Conservation (phyloP, 1,140 invertebrate genomes). For the Gyrodactylus salaris region DNA sequence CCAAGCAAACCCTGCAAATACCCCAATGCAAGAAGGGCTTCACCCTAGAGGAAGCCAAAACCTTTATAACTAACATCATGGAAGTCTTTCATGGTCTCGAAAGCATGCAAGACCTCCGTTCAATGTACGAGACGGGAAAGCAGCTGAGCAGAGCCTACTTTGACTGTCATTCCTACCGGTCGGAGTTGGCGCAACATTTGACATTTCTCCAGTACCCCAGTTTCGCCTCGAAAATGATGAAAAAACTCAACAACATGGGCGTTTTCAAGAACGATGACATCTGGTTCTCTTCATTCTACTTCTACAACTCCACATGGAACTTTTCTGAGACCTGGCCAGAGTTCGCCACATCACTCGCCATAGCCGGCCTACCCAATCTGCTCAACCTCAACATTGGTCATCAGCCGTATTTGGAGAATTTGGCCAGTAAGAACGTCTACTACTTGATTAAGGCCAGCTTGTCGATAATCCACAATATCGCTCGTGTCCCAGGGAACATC, state of each 20-base stretch:
- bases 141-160: slow-evolving; percentile 2
- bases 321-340: slow-evolving; percentile 14
- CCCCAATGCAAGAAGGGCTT: slow-evolving; percentile 1
- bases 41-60: not conserved
- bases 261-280: slow-evolving; percentile 17
- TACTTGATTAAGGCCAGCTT: slow-evolving; percentile 16
- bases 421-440: slow-evolving; percentile 16
- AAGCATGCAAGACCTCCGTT: not conserved
- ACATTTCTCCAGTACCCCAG: slow-evolving; percentile 9
- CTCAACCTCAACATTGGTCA: slow-evolving; percentile 15
- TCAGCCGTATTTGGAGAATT: slow-evolving; percentile 14
- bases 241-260: slow-evolving; percentile 14
- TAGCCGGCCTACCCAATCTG: slow-evolving; percentile 13
- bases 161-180: not conserved
- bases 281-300: slow-evolving; percentile 17
- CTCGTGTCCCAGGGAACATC: not conserved
- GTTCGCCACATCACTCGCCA: slow-evolving; percentile 14
- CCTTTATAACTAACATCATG: not conserved
- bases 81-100: not conserved
- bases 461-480: slow-evolving; percentile 12
- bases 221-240: slow-evolving; percentile 14
- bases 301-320: slow-evolving; percentile 16
- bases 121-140: slow-evolving; percentile 6
- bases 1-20: not conserved
- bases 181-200: not conserved